Evolutionary conservation across 2,113 vertebrate species (phyloP).

Genomic region (Nycticryphes semicollaris): DNA sequence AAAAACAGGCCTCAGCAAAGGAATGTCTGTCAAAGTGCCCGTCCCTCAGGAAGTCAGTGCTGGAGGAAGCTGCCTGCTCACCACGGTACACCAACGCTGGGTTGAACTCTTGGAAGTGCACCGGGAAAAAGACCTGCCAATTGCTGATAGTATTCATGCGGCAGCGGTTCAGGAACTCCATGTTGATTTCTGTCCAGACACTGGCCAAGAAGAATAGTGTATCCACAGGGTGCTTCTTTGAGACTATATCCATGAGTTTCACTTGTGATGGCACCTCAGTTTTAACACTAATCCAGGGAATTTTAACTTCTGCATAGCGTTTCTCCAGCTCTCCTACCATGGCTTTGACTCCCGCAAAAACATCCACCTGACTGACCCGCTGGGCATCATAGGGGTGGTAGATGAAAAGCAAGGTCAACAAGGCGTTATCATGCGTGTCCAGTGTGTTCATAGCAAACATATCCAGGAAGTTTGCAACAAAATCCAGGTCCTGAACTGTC

Average conservation of each 20-base stretch:
- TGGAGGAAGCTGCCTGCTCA: conserved; percentile 78
- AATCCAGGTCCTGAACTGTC: conserved; percentile 81
- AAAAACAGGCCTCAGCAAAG: conserved; percentile 95
- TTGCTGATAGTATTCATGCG: conserved; percentile 95
- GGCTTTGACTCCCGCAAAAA: conserved; percentile 88
- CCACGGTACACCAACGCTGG: conserved; percentile 81
- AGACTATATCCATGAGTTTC: conserved; percentile 96
- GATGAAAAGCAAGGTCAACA: conserved; percentile 90
- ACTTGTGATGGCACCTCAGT: conserved; percentile 93
- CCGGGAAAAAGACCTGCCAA: conserved; percentile 96
- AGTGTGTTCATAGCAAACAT: conserved; percentile 88
- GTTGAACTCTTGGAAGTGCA: conserved; percentile 96
- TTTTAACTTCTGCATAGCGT: conserved; percentile 85
- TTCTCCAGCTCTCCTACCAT: conserved; percentile 89
- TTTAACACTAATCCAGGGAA: conserved; percentile 93
- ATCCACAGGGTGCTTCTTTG: conserved; percentile 96
- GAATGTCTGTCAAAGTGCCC: conserved; percentile 91
- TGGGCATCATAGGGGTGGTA: conserved; percentile 90
- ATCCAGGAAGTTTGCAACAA: conserved; percentile 87
- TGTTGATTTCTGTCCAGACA: conserved; percentile 89
- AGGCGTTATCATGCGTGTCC: conserved; percentile 88
- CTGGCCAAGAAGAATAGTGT: conserved; percentile 91
- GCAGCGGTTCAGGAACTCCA: conserved; percentile 92
- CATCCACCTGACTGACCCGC: conserved; percentile 84
- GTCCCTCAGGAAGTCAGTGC: conserved; percentile 77